These are phyloP conservation scores for Athene noctua DNA, from an alignment of 2,113 vertebrate species.

Conservation along the genomic window DNA sequence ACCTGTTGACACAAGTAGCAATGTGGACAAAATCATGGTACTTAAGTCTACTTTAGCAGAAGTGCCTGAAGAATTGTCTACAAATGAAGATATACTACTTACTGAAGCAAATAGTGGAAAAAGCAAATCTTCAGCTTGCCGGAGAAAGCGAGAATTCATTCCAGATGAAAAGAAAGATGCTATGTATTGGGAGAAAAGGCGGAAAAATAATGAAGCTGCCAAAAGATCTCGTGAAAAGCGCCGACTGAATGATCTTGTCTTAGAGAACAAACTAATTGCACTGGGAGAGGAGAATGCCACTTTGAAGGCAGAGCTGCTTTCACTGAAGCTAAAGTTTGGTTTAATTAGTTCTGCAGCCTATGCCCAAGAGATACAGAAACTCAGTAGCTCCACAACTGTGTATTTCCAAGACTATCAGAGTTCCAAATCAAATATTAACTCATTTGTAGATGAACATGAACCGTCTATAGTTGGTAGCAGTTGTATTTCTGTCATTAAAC, in stretches of 20 bases:
- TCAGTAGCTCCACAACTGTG: slow-evolving; percentile 76
- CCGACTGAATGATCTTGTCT: slow-evolving; percentile 93
- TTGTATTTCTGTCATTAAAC: slow-evolving; percentile 95
- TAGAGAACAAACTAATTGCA: slow-evolving; percentile 94
- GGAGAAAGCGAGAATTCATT: slow-evolving; percentile 93
- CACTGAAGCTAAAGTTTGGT: slow-evolving; percentile 91
- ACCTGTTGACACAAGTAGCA: slow-evolving; percentile 72
- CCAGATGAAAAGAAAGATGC: slow-evolving; percentile 96
- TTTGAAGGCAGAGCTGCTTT: slow-evolving; percentile 89
- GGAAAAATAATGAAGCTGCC: slow-evolving; percentile 96
- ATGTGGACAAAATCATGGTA: slow-evolving; percentile 79
- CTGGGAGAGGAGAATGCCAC: slow-evolving; percentile 93
- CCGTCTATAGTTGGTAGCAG: slow-evolving; percentile 78
- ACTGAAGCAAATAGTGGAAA: slow-evolving; percentile 73
- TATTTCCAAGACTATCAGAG: slow-evolving; percentile 83
- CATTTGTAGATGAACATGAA: slow-evolving; percentile 79
- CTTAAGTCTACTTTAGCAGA: slow-evolving; percentile 83
- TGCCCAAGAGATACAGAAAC: slow-evolving; percentile 89
- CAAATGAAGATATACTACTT: slow-evolving; percentile 74
- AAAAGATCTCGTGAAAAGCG: slow-evolving; percentile 96
- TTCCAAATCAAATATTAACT: slow-evolving; percentile 60
- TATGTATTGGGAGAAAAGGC: slow-evolving; percentile 92
- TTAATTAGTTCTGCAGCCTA: slow-evolving; percentile 88
- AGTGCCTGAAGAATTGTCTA: slow-evolving; percentile 72
- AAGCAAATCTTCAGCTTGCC: slow-evolving; percentile 78